A percentile compares a stretch with the other conserved stretches of the same genome.
These are phyloP conservation scores for Parazoanthus darwini DNA, from an alignment of 92 coral and sea anemone genomes.

Conservation along the genomic window DNA sequence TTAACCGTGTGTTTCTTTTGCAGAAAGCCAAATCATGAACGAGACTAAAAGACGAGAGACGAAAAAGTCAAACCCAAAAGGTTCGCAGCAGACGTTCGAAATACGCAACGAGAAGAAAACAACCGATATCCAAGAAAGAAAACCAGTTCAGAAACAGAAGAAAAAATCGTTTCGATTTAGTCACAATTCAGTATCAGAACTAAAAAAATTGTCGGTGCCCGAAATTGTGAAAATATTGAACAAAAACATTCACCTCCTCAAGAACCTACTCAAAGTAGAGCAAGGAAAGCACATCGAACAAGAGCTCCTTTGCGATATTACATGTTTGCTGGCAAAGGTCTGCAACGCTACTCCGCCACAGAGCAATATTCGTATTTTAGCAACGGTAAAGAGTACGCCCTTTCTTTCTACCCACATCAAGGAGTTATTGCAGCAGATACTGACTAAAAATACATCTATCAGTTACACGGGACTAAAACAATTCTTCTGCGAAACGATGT, in stretches of 20 bases:
- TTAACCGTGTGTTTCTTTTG: neutral
- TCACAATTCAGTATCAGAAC: neutral
- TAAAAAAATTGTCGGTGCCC: neutral
- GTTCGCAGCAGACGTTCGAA: neutral
- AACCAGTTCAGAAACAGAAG: neutral
- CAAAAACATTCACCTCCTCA: neutral
- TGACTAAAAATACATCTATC: neutral
- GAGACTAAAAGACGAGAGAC: neutral
- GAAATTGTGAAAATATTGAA: neutral
- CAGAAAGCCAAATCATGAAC: neutral
- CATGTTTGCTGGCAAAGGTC: constrained; percentile 12
- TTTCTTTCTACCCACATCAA: neutral
- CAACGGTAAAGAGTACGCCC: neutral
- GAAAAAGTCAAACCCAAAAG: neutral
- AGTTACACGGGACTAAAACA: constrained; percentile 25
- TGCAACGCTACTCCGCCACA: neutral
- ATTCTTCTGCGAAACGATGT: neutral
- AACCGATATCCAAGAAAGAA: neutral
- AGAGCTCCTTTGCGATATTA: constrained; percentile 8
- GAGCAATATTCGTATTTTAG: neutral
- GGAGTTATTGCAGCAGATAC: neutral
- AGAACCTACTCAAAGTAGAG: neutral
- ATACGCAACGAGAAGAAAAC: neutral
- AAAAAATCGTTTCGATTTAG: neutral
- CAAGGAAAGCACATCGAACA: neutral